Conservation (phyloP, 2,888 invertebrate species). For the Julus scandinavius region DNA sequence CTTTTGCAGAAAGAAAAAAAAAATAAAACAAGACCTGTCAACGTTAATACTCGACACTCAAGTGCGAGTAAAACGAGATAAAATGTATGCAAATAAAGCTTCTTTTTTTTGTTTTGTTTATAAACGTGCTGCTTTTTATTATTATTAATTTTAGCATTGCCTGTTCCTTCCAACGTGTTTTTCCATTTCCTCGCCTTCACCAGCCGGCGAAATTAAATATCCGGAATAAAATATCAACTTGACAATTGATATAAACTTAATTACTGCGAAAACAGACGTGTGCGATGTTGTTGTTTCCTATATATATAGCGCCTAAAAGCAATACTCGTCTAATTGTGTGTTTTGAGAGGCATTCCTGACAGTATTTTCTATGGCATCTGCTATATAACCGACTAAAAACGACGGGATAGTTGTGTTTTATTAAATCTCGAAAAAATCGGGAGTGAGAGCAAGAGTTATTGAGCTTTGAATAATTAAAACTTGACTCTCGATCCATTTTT, state of each 20-base stretch:
- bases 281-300: neutral
- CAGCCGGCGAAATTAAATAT: slow-evolving; percentile 26
- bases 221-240: slow-evolving; percentile 28
- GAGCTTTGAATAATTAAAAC: neutral
- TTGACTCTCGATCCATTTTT: neutral
- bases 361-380: neutral
- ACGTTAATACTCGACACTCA: neutral
- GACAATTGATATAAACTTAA: slow-evolving; percentile 39
- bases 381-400: neutral
- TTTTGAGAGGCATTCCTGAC: slow-evolving; percentile 6
- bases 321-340: slow-evolving; percentile 7
- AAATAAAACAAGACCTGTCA: neutral
- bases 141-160: neutral
- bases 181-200: slow-evolving; percentile 6
- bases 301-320: neutral
- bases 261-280: slow-evolving; percentile 12
- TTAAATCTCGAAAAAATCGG: neutral
- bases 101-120: slow-evolving; percentile 8
- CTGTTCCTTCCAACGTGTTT: neutral
- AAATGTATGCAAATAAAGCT: neutral
- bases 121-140: neutral
- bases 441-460: neutral
- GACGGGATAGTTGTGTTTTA: neutral
- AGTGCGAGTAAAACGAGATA: slow-evolving; percentile 23
- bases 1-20: neutral